Conservation (phyloP, 1,140 invertebrate species). For the Hypothenemus hampei region DNA sequence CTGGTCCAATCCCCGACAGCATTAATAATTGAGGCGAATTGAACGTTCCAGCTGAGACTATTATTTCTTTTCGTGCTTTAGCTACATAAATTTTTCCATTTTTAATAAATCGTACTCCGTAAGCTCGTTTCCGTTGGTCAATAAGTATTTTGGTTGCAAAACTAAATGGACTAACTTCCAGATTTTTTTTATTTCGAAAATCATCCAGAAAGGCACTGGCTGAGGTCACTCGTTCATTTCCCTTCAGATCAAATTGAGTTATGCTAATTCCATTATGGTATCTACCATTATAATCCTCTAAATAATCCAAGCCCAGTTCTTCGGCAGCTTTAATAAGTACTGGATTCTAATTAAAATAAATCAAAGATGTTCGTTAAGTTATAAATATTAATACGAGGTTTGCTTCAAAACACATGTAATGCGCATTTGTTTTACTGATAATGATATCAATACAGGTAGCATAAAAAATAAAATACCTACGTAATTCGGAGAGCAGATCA, state of each 20-base stretch:
- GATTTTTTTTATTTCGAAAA: constrained; percentile 16
- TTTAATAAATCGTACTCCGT: constrained; percentile 64
- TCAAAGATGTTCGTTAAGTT: no score
- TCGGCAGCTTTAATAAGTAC: constrained; percentile 41
- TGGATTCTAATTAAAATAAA: not conserved
- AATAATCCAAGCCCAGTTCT: constrained; percentile 10
- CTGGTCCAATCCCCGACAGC: constrained; percentile 80
- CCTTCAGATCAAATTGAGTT: constrained; percentile 14
- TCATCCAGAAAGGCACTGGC: constrained; percentile 15
- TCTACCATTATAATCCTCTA: constrained; percentile 28
- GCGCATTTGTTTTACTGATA: no score
- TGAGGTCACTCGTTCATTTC: constrained; percentile 35
- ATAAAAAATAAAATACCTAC: no score
- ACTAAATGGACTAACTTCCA: constrained; percentile 47
- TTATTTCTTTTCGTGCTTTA: constrained; percentile 61
- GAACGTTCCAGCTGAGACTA: constrained; percentile 69
- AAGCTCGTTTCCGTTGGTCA: constrained; percentile 59
- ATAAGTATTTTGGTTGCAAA: constrained; percentile 63
- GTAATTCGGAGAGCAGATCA: no score
- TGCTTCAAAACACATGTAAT: no score
- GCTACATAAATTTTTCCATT: constrained; percentile 46
- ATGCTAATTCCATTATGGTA: constrained; percentile 33
- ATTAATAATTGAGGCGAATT: constrained; percentile 73
- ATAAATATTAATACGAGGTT: no score
- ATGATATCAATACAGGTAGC: no score